A percentile compares a stretch with the other conserved stretches of the same genome.
phyloP scores from a whole-genome alignment of 2,797 vertebrate genomes.

The Podarcis siculus region DNA sequence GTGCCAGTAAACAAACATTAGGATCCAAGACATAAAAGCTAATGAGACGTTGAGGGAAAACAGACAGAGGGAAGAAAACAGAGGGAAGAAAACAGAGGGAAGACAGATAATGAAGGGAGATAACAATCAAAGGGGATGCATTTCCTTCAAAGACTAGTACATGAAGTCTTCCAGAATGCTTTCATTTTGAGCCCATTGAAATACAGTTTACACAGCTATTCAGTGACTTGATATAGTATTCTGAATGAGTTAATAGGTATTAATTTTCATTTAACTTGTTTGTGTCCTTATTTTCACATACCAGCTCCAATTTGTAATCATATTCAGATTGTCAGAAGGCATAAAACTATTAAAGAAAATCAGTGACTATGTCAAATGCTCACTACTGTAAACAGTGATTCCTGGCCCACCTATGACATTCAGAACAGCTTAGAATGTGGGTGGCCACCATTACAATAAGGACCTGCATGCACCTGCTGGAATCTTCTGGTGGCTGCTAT shows the following conservation, averaged over 20 bases:
- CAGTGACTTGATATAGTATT: background rate
- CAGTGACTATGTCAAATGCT: background rate
- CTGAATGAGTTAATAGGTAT: background rate
- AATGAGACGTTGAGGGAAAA: background rate
- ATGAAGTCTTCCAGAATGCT: background rate
- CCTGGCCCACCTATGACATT: background rate
- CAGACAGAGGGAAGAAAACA: background rate
- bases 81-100: background rate
- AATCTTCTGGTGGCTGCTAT: background rate
- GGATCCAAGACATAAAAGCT: conserved; percentile 1
- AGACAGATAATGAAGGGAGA: background rate
- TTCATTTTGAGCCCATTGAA: background rate
- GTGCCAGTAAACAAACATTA: conserved; percentile 4
- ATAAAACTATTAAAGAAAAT: background rate
- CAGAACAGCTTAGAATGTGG: background rate
- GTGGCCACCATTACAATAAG: background rate
- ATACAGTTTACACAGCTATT: background rate
- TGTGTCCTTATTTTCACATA: background rate
- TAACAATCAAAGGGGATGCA: background rate
- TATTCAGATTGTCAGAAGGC: background rate
- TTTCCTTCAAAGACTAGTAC: background rate
- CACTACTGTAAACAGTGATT: background rate
- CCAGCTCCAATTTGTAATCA: background rate
- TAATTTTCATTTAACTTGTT: background rate
- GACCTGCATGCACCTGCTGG: background rate